Evolutionary conservation across 1,140 invertebrate species (phyloP).

Genomic region (Scaptodrosophila lebanonensis): DNA sequence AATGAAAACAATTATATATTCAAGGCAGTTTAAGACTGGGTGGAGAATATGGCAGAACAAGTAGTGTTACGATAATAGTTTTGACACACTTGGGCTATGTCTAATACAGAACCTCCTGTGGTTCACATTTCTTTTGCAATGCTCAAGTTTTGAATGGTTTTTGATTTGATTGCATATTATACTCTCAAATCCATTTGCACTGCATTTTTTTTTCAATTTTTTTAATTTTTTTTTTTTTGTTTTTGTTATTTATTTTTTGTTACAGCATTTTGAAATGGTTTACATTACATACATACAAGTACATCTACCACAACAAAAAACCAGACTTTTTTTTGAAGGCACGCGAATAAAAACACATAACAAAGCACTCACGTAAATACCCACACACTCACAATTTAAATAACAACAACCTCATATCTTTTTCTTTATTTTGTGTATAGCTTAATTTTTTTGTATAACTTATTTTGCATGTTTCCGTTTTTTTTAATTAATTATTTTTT

Average conservation of each 20-base stretch:
- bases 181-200: background rate
- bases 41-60: too few relatives aligned
- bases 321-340: too few relatives aligned
- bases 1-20: too few relatives aligned
- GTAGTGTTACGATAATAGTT: too few relatives aligned
- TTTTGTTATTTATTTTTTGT: slow-evolving; percentile 17
- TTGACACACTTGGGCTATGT: too few relatives aligned
- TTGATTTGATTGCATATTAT: slow-evolving; percentile 3
- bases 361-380: slow-evolving; percentile 26
- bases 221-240: slow-evolving; percentile 2
- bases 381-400: background rate
- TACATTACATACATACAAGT: slow-evolving; percentile 17
- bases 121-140: too few relatives aligned
- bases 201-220: slow-evolving; percentile 3
- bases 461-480: slow-evolving; percentile 8
- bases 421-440: background rate
- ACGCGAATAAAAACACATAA: background rate
- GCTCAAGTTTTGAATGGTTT: slow-evolving; percentile 4
- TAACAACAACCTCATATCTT: background rate
- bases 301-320: background rate
- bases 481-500: background rate
- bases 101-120: too few relatives aligned
- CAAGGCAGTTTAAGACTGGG: too few relatives aligned
- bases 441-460: slow-evolving; percentile 8
- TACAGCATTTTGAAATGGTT: slow-evolving; percentile 21